A percentile compares a stretch with the other conserved stretches of the same genome.
Conservation (phyloP, 2,797 vertebrate species). For the Scolopax rusticola region DNA sequence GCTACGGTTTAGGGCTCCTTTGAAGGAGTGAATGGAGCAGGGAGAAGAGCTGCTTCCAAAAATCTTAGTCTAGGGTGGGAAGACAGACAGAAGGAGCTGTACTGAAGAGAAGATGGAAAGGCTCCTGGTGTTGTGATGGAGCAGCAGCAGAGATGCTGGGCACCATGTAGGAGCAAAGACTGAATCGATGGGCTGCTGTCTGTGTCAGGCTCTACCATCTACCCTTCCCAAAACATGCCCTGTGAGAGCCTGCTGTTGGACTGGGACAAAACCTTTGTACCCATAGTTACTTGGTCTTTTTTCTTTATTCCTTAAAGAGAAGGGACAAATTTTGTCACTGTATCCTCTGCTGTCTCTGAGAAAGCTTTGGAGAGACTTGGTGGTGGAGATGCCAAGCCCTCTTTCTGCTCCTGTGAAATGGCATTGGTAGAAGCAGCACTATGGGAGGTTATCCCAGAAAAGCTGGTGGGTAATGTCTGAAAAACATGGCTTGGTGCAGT, state of each 20-base stretch:
- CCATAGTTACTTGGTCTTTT: background rate
- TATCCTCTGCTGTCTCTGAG: background rate
- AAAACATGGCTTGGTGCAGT: background rate
- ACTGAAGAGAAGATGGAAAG: background rate
- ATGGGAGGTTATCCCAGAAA: background rate
- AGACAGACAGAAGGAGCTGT: background rate
- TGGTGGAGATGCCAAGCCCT: background rate
- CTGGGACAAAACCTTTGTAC: background rate
- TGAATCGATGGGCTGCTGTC: background rate
- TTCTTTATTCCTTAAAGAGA: background rate
- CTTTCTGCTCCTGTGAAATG: background rate
- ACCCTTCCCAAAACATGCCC: background rate
- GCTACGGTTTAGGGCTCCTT: background rate
- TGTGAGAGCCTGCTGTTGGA: background rate
- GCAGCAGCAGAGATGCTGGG: background rate
- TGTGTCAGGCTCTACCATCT: background rate
- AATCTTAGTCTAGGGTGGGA: background rate
- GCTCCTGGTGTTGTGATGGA: background rate
- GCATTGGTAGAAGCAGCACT: fast-evolving
- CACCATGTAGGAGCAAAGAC: background rate
- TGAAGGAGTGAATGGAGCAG: background rate
- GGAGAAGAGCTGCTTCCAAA: background rate
- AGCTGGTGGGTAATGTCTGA: background rate
- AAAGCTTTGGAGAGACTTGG: background rate
- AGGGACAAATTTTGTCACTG: background rate